A percentile compares a stretch with the other conserved stretches of the same genome.
Conservation (phyloP, 2,113 vertebrate genomes). For the Datnioides undecimradiatus region DNA sequence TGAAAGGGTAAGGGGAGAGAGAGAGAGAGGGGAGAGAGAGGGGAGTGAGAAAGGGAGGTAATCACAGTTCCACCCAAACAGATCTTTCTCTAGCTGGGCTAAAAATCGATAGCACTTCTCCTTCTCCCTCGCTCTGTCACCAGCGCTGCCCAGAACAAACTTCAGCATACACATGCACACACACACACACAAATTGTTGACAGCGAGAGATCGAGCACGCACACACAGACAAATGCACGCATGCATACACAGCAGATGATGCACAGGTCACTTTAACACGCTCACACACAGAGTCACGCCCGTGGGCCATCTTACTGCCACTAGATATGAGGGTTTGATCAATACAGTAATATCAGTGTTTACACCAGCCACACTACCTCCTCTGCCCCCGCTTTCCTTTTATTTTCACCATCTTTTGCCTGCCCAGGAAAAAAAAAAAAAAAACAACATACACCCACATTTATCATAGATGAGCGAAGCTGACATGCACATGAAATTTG, state of each 20-base stretch:
- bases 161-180: conserved; percentile 38
- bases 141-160: conserved; percentile 62
- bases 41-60: conserved; percentile 60
- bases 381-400: conserved; percentile 23
- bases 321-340: conserved; percentile 72
- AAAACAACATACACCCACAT: conserved; percentile 9
- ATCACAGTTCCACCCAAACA: conserved; percentile 79
- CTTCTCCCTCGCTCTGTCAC: conserved; percentile 63
- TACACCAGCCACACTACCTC: conserved; percentile 32
- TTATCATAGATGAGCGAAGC: conserved; percentile 37
- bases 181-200: conserved; percentile 31
- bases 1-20: conserved; percentile 42
- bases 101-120: conserved; percentile 78
- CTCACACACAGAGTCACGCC: conserved; percentile 50
- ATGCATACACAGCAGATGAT: conserved; percentile 47
- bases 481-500: conserved; percentile 15
- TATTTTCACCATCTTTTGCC: conserved; percentile 32
- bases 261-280: conserved; percentile 56
- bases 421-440: neutral
- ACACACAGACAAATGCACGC: conserved; percentile 34
- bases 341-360: conserved; percentile 77
- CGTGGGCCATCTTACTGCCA: conserved; percentile 60
- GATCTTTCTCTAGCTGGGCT: conserved; percentile 69
- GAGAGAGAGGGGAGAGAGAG: neutral
- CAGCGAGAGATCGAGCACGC: conserved; percentile 19